Evolutionary conservation across 2,888 invertebrate genomes (phyloP), one percentile per base, ranked within the genome.

Genomic region (Tethea ocularis): DNA sequence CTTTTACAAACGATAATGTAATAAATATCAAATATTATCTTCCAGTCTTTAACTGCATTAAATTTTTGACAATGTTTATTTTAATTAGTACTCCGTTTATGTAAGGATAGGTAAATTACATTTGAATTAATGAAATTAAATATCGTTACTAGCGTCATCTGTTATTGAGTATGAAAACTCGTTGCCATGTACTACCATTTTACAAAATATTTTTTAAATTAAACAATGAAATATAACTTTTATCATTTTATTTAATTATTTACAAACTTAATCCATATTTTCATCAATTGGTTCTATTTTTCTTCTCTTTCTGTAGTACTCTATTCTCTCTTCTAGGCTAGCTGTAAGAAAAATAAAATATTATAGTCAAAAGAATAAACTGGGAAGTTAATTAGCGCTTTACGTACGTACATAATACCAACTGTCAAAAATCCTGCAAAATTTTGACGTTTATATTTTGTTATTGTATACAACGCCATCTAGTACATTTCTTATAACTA

Each of bases 291-390:
- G 61, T 3, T 61, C 63, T 0, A 77, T 51, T 79, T 94, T 94
- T 76, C 94, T 94, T 76, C 95, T 95, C 81, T 96, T 97, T 8
- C 94, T 94, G 78, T 95, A 97, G 85, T 96, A 95, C 71, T 96
- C 94, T 56, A 98, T 96, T 69, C 96, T 95, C 73, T 96, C 95
- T 87, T 98, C 97, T 64, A 98, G 90, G 75, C 97, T 97, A 51
- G 96, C 97, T 97, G 94, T 41, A 95, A 95, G 76, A 66, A 75
- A 74, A 72, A 77, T 72, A 57, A 23, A 63, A 13, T 13, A 33
- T 33, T 13, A 33, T 33, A 57, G 6, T n/a, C 1, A n/a, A 41
- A 41, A 2, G 17, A 17, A 1, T 10, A n/a, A 46, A 2, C 3
- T 20, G 7, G 17, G 2, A 46, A 7, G 20, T 20, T 46, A 46